Evolutionary conservation across 2,113 vertebrate species (phyloP).

Genomic region (Beaufortia kweichowensis): DNA sequence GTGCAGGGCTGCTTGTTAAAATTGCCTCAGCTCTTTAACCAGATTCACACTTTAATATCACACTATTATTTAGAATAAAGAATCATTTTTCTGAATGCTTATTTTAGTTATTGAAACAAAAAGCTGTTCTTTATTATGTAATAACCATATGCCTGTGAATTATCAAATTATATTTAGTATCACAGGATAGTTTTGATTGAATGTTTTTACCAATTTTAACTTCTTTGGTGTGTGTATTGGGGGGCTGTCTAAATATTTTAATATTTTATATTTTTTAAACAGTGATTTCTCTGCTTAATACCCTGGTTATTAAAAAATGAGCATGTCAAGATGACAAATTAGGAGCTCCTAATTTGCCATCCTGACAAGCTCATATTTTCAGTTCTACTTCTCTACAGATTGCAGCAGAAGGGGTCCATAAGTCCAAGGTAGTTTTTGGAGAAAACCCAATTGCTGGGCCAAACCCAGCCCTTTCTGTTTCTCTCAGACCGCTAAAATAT

Average conservation of each 20-base stretch:
- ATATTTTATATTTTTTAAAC: too few relatives aligned
- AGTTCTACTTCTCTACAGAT: constrained; percentile 12
- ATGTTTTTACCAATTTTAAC: too few relatives aligned
- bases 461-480: not conserved
- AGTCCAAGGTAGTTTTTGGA: constrained; percentile 17
- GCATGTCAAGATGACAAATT: too few relatives aligned
- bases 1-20: not conserved
- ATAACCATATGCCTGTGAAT: too few relatives aligned
- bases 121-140: not conserved
- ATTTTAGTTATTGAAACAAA: constrained; percentile 18
- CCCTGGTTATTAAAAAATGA: too few relatives aligned
- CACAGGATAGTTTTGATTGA: too few relatives aligned
- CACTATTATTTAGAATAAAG: not conserved
- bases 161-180: too few relatives aligned
- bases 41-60: not conserved
- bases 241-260: too few relatives aligned
- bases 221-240: too few relatives aligned
- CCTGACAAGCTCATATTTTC: not conserved
- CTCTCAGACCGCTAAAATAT: not conserved
- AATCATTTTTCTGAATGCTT: not conserved
- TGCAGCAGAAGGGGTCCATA: not conserved
- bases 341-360: not conserved
- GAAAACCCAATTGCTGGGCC: constrained; percentile 18
- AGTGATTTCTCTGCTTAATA: too few relatives aligned
- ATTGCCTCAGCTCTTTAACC: not conserved